Base-by-base conservation (phyloP, 2,797 vertebrate genomes). In the Siniperca scherzeri region DNA sequence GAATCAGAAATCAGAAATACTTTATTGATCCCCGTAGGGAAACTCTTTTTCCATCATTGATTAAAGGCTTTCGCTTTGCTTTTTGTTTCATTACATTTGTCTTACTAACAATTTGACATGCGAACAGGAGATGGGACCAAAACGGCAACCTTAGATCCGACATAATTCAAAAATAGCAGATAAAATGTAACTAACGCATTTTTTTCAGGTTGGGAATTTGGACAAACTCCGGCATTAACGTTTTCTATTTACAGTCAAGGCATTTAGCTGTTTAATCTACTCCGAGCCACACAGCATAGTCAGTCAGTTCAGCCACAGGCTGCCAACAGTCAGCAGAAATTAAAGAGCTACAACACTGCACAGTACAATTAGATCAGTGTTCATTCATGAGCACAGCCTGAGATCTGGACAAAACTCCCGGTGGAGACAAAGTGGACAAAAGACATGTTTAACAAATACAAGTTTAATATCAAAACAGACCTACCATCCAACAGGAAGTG, bases 391-490 rank as follows among this genome's bases (percentile, higher is more conserved):
- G 25, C 13, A 8, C 4, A 10, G 3, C 9, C 22, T 27, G 25
- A 60, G 16, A 61, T 17, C 14, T 8, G 22, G 17, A 62, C 17
- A 3, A 22, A n/a, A 36, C 1, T 48, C 21, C 10, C 6, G 5
- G 13, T 21, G 38, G 44, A 71, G 50, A 67, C 0, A 27, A 55
- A 48, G 0, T 0, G 11, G 7, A 42, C 25, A 57, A 40, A 19
- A 33, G 0, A 46, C 12, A 9, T 0, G 2, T 52, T 60, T 60
- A 74, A 36, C 42, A 81, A 82, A 80, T 48, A 73, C 30, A 59
- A 10, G 9, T 89, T 83, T 91, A 83, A 59, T 85, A 81, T 85
- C 69, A 73, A 68, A 81, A 83, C 77, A 77, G n/a, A 72, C 62
- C 74, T 17, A 70, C 40, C 81, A 75, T 48, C 52, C 71, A 48